Evolutionary conservation across 2,113 vertebrate genomes (phyloP), one percentile per base, ranked within the genome.

Genomic region (Cyanistes caeruleus): DNA sequence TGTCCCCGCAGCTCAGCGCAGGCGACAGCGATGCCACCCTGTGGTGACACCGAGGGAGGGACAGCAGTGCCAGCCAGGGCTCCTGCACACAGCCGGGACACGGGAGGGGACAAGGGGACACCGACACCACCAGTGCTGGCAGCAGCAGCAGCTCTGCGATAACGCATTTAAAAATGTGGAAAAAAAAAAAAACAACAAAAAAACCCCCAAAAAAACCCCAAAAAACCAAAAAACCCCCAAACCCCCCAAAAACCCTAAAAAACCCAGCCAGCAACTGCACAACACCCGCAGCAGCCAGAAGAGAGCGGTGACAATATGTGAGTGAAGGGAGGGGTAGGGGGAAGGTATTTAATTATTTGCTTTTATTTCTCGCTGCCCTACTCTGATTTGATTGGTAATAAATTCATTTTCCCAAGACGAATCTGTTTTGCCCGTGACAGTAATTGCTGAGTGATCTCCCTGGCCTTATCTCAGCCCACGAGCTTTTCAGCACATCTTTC

Each of bases 1-100:
- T 39, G 39, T 39, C 39, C 39, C 39, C 39, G 39, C 39, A 39
- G 39, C 39, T 39, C 39, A 39, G 39, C 11, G 39, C 39, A 39
- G 93, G 58, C 21, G 60, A 7, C 95, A 69, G 87, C 27, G 83
- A 28, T 84, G 96, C 83, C 96, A 92, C 90, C 95, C 48, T 6
- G 93, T 41, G 93, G 95, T 41, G 84, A 39, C 90, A 35, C 13
- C 2, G 72, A 72, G 93, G 41, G 51, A 48, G 9, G 41, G 9
- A 33, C 28, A 4, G 49, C 0, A 8, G n/a, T 13, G 16, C n/a
- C 52, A 2, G 15, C 8, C 6, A 33, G 7, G 74, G 18, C 28
- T 25, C 19, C 63, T 5, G 27, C 18, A 17, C n/a, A 39, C 6
- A 17, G 20, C n/a, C 22, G 25, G 76, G 67, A 55, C 48, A 10